Evolutionary conservation across 2,797 vertebrate genomes (phyloP).

Genomic region (Hydrolagus colliei): DNA sequence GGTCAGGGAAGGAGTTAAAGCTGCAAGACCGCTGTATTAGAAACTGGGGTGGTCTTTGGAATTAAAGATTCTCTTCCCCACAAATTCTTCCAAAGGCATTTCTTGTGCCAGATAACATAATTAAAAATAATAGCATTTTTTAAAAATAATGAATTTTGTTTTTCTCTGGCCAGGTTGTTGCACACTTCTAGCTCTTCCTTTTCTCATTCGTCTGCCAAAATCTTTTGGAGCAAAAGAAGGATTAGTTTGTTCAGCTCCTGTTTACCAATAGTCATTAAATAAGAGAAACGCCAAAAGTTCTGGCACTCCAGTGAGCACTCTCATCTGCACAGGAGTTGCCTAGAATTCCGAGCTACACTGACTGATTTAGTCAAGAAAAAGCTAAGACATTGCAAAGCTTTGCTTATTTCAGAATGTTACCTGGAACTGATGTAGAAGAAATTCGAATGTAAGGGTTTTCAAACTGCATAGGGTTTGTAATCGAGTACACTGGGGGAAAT

Average conservation of each 20-base stretch:
- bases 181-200: background rate
- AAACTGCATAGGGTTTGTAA: background rate
- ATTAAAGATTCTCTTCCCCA: background rate
- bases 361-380: background rate
- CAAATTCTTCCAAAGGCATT: background rate
- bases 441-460: background rate
- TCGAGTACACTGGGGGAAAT: background rate
- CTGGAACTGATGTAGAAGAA: background rate
- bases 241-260: constrained; percentile 19
- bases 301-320: background rate
- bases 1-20: background rate
- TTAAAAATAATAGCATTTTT: background rate
- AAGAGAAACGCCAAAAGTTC: constrained; percentile 13
- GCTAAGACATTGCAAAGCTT: background rate
- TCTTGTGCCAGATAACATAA: background rate
- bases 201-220: constrained; percentile 1
- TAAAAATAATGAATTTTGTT: background rate
- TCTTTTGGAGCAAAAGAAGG: constrained; percentile 23
- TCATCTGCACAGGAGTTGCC: background rate
- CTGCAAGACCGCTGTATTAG: background rate
- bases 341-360: background rate
- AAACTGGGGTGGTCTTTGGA: background rate
- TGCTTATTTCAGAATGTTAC: background rate
- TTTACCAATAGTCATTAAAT: constrained; percentile 29
- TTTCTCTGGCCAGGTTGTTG: background rate